Conservation (phyloP, 2,113 vertebrate genomes). For the Azemiops feae region DNA sequence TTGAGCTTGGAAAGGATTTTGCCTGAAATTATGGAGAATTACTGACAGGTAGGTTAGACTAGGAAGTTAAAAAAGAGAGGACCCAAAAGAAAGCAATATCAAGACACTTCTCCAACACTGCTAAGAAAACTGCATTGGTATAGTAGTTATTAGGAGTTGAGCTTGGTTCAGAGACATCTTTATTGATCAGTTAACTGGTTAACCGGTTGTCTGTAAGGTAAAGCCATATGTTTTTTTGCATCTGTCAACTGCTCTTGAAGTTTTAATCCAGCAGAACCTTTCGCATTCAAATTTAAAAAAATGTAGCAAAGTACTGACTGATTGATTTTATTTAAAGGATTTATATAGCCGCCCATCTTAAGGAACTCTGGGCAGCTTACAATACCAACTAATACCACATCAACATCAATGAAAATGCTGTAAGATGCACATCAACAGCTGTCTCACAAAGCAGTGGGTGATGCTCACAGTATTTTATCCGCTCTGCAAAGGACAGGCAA, state of each 20-base stretch:
- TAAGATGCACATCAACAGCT: background rate
- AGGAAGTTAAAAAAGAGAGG: background rate
- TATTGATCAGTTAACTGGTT: background rate
- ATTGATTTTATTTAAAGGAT: background rate
- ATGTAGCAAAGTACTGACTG: background rate
- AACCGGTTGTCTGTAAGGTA: background rate
- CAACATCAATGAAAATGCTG: background rate
- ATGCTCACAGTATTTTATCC: no score
- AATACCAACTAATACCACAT: background rate
- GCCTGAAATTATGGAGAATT: background rate
- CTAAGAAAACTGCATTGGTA: background rate
- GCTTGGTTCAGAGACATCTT: background rate
- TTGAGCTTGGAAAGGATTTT: background rate
- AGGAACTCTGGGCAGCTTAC: background rate
- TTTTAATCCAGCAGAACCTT: background rate
- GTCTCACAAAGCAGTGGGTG: background rate
- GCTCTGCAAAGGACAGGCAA: background rate
- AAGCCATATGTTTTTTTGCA: background rate
- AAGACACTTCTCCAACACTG: background rate
- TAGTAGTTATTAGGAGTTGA: background rate
- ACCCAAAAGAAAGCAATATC: background rate
- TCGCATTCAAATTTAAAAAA: background rate
- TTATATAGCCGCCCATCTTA: background rate
- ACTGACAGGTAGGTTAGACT: background rate
- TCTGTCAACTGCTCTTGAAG: background rate